Percentiles rank a stretch among this genome's conserved stretches.
phyloP scores from a whole-genome alignment of 2,888 invertebrate genomes.

The Drosophila anomalata region DNA sequence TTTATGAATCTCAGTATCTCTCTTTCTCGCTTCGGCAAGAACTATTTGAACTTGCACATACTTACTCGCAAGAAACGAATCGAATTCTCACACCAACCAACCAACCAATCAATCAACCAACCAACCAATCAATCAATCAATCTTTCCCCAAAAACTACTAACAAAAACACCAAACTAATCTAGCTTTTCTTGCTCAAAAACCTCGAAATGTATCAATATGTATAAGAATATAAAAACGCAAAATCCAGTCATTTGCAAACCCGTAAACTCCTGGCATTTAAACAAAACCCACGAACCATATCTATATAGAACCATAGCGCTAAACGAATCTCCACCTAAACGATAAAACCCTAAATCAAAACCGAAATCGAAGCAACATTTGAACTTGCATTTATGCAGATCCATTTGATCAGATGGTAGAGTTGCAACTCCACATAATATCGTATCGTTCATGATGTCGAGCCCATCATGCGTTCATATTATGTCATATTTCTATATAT shows the following conservation, averaged over 20 bases:
- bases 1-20: constrained; percentile 18
- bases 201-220: constrained; percentile 36
- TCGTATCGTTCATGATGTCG: constrained; percentile 78
- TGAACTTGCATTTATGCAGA: constrained; percentile 82
- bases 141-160: constrained; percentile 23
- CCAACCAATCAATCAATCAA: constrained; percentile 10
- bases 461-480: constrained; percentile 80
- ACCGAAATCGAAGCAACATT: constrained; percentile 64
- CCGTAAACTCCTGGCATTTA: constrained; percentile 66
- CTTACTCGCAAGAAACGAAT: constrained; percentile 41
- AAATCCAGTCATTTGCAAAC: constrained; percentile 52
- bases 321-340: constrained; percentile 63
- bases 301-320: constrained; percentile 35
- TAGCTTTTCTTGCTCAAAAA: constrained; percentile 47
- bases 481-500: constrained; percentile 70
- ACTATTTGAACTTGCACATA: constrained; percentile 70
- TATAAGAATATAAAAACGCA: constrained; percentile 18
- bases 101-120: not conserved
- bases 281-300: constrained; percentile 41
- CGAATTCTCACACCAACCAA: constrained; percentile 37
- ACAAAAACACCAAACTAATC: constrained; percentile 36
- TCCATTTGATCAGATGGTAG: constrained; percentile 82
- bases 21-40: constrained; percentile 62
- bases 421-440: constrained; percentile 84
- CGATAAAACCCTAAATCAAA: constrained; percentile 48